A percentile compares a stretch with the other conserved stretches of the same genome.
phyloP scores from a whole-genome alignment of 2,888 invertebrate genomes.

The Eupithecia inturbata region DNA sequence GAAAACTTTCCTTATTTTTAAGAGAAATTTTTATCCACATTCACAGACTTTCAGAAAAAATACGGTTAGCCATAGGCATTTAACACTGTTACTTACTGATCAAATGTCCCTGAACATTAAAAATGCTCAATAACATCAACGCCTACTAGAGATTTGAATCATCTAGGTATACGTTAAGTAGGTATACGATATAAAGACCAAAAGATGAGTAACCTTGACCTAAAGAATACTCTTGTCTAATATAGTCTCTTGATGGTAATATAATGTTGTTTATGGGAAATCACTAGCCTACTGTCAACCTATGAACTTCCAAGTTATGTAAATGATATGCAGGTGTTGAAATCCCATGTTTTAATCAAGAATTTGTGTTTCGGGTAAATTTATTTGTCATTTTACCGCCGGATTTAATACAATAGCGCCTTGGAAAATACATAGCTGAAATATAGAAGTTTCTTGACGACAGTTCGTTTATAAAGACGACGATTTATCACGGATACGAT shows the following conservation, averaged over 20 bases:
- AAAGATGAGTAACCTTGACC: constrained; percentile 39
- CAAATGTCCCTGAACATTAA: background rate
- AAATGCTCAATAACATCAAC: constrained; percentile 9
- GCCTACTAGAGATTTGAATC: constrained; percentile 10
- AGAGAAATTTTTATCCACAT: too few relatives aligned
- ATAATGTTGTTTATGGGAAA: constrained; percentile 15
- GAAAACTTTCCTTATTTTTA: too few relatives aligned
- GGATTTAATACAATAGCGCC: background rate
- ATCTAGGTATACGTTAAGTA: background rate
- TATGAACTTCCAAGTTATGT: constrained; percentile 25
- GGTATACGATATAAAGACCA: constrained; percentile 16
- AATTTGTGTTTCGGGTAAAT: background rate
- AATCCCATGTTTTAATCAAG: constrained; percentile 9
- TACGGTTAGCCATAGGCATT: too few relatives aligned
- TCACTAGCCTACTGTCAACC: constrained; percentile 3
- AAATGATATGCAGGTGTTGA: constrained; percentile 14
- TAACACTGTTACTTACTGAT: background rate
- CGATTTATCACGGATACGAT: background rate
- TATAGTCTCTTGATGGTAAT: constrained; percentile 17
- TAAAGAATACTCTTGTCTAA: constrained; percentile 29
- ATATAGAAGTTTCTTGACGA: background rate
- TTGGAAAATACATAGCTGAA: background rate
- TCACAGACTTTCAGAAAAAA: too few relatives aligned
- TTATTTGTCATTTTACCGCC: constrained; percentile 5
- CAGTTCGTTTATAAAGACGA: background rate